phyloP scores from a whole-genome alignment of 2,797 vertebrate species.

The Alectoris magna region DNA sequence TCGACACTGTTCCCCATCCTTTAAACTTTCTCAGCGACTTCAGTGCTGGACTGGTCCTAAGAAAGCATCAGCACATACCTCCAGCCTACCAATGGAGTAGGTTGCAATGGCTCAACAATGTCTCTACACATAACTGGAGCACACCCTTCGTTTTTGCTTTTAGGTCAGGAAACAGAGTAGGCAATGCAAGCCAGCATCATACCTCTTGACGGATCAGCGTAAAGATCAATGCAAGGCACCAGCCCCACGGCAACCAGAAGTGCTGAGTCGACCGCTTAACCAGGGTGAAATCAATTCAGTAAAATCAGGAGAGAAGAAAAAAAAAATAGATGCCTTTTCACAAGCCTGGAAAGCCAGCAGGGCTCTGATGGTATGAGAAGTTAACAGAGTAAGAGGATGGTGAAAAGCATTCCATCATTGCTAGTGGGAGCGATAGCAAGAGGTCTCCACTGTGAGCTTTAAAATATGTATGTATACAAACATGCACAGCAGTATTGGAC shows the following conservation, averaged over 20 bases:
- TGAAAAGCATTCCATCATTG: not conserved
- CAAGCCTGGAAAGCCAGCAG: not conserved
- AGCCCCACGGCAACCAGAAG: not conserved
- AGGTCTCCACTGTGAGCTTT: not conserved
- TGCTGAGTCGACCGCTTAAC: not conserved
- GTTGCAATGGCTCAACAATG: not conserved
- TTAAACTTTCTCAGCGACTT: not conserved
- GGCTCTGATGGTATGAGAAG: not conserved
- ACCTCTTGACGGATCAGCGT: not conserved
- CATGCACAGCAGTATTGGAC: not conserved
- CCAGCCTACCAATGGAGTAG: not conserved
- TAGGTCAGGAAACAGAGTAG: not conserved
- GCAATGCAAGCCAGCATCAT: fast-evolving
- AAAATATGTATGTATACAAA: not conserved
- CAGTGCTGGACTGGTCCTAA: not conserved
- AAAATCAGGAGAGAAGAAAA: not conserved
- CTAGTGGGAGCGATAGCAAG: not conserved
- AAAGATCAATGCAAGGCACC: not conserved
- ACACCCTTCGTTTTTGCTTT: not conserved
- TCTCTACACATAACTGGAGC: not conserved
- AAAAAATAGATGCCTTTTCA: not conserved
- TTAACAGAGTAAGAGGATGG: not conserved
- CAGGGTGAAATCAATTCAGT: not conserved
- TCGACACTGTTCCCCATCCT: not conserved
- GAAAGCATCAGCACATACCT: not conserved